These are phyloP conservation scores for Alcedo quadribrachys DNA, from an alignment of 2,797 vertebrate genomes.

Conservation along the genomic window DNA sequence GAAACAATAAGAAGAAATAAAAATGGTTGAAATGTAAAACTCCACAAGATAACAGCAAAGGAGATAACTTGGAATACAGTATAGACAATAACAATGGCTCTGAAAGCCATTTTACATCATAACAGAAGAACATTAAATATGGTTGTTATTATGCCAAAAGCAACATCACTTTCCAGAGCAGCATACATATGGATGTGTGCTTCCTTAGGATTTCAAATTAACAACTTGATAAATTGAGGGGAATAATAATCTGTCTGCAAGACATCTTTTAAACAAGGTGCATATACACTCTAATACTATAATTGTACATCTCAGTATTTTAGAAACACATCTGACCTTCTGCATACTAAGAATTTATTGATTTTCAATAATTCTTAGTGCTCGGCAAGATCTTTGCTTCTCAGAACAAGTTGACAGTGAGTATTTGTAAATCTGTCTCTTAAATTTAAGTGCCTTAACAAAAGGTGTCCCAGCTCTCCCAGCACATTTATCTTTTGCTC, in stretches of 20 bases:
- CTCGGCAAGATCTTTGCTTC: slow-evolving; percentile 22
- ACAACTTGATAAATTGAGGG: slow-evolving; percentile 53
- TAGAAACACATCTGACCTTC: slow-evolving; percentile 50
- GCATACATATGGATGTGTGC: slow-evolving; percentile 40
- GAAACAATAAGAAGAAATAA: background rate
- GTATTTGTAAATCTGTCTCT: slow-evolving; percentile 34
- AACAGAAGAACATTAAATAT: slow-evolving; percentile 40
- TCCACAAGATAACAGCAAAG: background rate
- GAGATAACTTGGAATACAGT: background rate
- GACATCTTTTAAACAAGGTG: slow-evolving; percentile 47
- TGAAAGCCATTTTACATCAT: slow-evolving; percentile 14
- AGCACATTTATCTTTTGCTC: background rate
- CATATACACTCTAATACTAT: slow-evolving; percentile 50
- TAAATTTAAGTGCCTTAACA: slow-evolving; percentile 5
- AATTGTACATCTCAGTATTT: slow-evolving; percentile 36
- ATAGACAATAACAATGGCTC: slow-evolving; percentile 29
- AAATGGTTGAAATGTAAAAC: background rate
- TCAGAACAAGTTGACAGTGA: background rate
- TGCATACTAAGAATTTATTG: slow-evolving; percentile 38
- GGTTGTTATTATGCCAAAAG: slow-evolving; percentile 40
- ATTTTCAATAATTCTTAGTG: slow-evolving; percentile 48
- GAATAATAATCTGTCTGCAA: slow-evolving; percentile 51
- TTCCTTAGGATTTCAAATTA: slow-evolving; percentile 68
- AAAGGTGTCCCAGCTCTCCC: background rate
- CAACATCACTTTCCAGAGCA: slow-evolving; percentile 49